Conservation (phyloP, 2,113 vertebrate genomes). For the Centropus unirufus region DNA sequence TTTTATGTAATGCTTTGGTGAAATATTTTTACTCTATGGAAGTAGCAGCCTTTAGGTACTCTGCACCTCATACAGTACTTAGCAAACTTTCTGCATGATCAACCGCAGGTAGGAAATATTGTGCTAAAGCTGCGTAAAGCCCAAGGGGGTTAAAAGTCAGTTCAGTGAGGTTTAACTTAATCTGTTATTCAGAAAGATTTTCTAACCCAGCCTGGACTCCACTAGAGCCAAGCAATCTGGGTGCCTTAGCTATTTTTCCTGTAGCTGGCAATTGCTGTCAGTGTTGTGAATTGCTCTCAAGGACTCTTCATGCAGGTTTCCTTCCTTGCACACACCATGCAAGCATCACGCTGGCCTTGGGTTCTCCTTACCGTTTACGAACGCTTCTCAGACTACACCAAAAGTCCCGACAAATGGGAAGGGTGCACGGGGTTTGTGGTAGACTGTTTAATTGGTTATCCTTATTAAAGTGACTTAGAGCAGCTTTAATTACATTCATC, state of each 20-base stretch:
- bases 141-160: not conserved
- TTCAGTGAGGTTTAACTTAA: not conserved
- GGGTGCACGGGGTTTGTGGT: not conserved
- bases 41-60: not conserved
- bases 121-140: not conserved
- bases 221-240: not conserved
- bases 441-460: not conserved
- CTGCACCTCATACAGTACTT: not conserved
- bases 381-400: not conserved
- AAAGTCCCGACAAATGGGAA: not conserved
- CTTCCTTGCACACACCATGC: accelerated
- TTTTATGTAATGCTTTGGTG: not conserved
- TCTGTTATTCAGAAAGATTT: not conserved
- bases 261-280: accelerated
- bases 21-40: not conserved
- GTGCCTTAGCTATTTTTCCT: not conserved
- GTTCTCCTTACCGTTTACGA: not conserved
- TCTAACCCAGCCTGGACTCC: not conserved
- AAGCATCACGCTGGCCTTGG: not conserved
- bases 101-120: not conserved
- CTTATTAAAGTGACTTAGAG: not conserved
- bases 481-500: not conserved
- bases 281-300: not conserved
- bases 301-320: not conserved
- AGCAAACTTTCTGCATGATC: not conserved